Evolutionary conservation across 2,113 vertebrate genomes (phyloP).

Genomic region (Crotalus helleri): DNA sequence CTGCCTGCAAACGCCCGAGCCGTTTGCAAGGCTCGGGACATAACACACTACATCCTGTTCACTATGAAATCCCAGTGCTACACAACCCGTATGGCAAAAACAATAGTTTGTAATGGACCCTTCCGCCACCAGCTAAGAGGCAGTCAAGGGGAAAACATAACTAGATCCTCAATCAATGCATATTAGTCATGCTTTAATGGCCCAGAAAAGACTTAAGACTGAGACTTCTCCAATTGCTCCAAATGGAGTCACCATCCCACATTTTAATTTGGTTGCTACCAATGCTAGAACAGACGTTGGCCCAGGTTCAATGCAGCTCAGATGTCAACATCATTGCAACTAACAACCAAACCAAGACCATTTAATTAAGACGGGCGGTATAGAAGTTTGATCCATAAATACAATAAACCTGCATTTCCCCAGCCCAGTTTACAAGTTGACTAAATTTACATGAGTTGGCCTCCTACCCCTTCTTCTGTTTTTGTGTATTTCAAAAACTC

Average conservation of each 20-base stretch:
- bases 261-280: not conserved
- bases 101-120: not conserved
- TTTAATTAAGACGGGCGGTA: not conserved
- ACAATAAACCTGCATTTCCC: not conserved
- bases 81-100: not conserved
- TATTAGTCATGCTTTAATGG: constrained; percentile 12
- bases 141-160: constrained; percentile 12
- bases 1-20: too few relatives aligned
- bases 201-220: not conserved
- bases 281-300: not conserved
- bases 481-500: not conserved
- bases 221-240: not conserved
- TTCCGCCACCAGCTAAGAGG: not conserved
- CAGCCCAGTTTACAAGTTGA: not conserved
- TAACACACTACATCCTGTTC: not conserved
- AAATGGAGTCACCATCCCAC: not conserved
- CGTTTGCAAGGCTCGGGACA: too few relatives aligned
- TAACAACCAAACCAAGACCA: not conserved
- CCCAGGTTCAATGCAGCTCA: not conserved
- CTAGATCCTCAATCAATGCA: constrained; percentile 12
- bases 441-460: not conserved
- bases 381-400: not conserved
- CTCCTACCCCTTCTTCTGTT: not conserved
- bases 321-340: not conserved
- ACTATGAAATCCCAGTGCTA: not conserved